Percentiles rank a stretch among this genome's conserved stretches.
phyloP scores from a whole-genome alignment of 2,113 vertebrate genomes.

The Ifrita kowaldi region DNA sequence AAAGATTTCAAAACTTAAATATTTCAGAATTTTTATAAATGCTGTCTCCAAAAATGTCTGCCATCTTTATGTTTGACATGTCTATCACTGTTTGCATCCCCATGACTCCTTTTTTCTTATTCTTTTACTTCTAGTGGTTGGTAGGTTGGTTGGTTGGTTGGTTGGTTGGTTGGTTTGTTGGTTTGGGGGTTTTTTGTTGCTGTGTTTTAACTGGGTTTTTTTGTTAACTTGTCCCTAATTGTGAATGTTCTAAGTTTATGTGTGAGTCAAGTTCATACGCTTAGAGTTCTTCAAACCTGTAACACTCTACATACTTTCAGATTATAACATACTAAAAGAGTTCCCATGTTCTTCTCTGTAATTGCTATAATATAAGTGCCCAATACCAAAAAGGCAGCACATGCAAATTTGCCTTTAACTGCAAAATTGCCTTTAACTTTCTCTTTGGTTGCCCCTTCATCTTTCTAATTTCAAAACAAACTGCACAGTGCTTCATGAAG shows the following conservation, averaged over 20 bases:
- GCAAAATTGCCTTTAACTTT: neutral
- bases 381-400: neutral
- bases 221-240: neutral
- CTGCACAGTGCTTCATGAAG: neutral
- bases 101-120: neutral
- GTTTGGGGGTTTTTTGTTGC: rapidly evolving
- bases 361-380: neutral
- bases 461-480: neutral
- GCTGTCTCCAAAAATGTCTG: neutral
- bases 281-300: neutral
- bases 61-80: neutral
- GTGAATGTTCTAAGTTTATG: neutral
- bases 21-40: neutral
- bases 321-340: neutral
- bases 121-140: neutral
- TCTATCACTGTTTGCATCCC: rapidly evolving
- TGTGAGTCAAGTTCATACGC: neutral
- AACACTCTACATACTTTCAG: neutral
- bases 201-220: rapidly evolving
- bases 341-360: neutral
- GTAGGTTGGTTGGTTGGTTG: no score
- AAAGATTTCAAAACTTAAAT: neutral
- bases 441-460: neutral
- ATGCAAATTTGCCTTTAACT: neutral
- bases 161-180: no score